Conservation (phyloP, 2,888 invertebrate species). For the Melanargia galathea region DNA sequence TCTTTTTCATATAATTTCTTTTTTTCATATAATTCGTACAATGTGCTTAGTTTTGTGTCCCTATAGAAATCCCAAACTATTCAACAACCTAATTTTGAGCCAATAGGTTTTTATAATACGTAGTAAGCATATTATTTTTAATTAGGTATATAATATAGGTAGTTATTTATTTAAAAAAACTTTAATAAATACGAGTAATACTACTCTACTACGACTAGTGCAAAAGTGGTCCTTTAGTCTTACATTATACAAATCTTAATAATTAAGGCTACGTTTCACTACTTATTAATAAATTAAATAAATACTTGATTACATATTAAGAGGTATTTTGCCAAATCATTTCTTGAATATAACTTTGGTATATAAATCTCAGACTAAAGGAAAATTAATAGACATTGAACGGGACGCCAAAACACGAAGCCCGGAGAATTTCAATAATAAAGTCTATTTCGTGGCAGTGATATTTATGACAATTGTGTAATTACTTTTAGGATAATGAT, state of each 20-base stretch:
- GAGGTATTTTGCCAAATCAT: neutral
- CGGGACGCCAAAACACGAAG: neutral
- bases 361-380: neutral
- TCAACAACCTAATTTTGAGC: neutral
- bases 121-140: neutral
- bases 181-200: no score
- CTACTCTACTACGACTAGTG: conserved; percentile 31
- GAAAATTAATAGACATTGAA: neutral
- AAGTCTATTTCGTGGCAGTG: neutral
- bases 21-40: neutral
- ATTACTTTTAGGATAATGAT: neutral
- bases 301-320: neutral
- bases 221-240: conserved; percentile 35
- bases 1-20: no score
- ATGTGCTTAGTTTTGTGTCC: neutral
- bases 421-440: neutral
- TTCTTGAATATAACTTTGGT: neutral
- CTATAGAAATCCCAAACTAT: neutral
- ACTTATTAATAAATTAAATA: neutral
- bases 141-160: neutral
- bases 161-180: neutral
- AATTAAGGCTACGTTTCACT: neutral
- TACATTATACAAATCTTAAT: conserved; percentile 6
- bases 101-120: neutral
- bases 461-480: neutral